Evolutionary conservation across 2,797 vertebrate genomes (phyloP).

Genomic region (Podarcis siculus): DNA sequence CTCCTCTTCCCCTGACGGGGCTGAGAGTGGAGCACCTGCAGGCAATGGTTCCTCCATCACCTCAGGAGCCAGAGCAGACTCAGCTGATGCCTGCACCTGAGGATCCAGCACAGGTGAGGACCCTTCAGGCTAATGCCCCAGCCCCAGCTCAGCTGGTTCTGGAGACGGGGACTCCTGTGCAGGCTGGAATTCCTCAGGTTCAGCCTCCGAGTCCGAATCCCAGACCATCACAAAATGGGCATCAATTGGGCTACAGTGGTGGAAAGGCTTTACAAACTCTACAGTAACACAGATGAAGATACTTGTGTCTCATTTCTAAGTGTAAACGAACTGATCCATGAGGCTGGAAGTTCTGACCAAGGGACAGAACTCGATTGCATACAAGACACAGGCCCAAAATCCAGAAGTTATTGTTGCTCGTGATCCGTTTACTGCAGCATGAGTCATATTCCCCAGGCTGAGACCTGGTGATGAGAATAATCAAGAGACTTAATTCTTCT

Average conservation of each 20-base stretch:
- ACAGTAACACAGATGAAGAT: background rate
- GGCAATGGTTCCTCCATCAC: too few relatives aligned
- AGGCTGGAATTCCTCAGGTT: too few relatives aligned
- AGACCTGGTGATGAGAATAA: background rate
- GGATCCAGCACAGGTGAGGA: too few relatives aligned
- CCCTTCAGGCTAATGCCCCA: too few relatives aligned
- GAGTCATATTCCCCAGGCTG: conserved; percentile 3
- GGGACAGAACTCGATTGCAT: background rate
- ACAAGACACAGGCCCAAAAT: background rate
- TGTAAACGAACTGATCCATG: background rate
- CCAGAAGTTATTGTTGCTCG: background rate
- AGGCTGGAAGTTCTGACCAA: background rate
- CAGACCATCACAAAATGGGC: too few relatives aligned
- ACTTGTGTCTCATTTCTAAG: background rate
- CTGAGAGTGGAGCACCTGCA: too few relatives aligned
- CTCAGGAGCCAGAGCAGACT: too few relatives aligned
- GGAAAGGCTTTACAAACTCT: background rate
- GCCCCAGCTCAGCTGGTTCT: too few relatives aligned
- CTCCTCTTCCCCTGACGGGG: too few relatives aligned
- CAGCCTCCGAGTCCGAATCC: too few relatives aligned
- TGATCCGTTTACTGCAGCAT: background rate
- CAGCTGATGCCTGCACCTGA: too few relatives aligned
- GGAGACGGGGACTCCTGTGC: too few relatives aligned
- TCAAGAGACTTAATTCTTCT: background rate
- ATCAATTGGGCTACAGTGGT: background rate